A percentile compares a stretch with the other conserved stretches of the same genome.
These are phyloP conservation scores for Lomographa bimaculata DNA, from an alignment of 2,888 invertebrate genomes.

Conservation along the genomic window DNA sequence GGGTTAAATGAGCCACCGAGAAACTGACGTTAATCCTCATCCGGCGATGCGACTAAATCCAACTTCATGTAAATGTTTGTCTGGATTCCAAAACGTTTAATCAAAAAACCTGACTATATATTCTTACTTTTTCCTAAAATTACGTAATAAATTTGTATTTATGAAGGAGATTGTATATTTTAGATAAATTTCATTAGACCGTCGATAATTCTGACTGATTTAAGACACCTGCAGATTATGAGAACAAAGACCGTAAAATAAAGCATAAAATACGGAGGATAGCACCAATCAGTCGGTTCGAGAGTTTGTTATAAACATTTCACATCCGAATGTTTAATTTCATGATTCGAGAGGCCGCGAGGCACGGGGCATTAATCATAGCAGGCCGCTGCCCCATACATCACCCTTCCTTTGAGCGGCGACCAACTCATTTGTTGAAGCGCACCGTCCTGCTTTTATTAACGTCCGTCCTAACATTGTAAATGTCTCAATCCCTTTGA, in stretches of 20 bases:
- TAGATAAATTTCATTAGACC: conserved; percentile 45
- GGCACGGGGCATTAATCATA: conserved; percentile 68
- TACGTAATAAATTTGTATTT: too few species aligned
- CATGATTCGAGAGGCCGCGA: conserved; percentile 42
- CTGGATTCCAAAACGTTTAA: too few species aligned
- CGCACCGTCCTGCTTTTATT: conserved; percentile 58
- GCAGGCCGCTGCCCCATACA: conserved; percentile 55
- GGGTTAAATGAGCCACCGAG: conserved; percentile 81
- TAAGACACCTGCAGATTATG: conserved; percentile 4
- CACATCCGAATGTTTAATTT: conserved; percentile 54
- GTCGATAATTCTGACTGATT: conserved; percentile 28
- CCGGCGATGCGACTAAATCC: conserved; percentile 64
- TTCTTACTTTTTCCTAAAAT: too few species aligned
- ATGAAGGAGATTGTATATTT: too few species aligned
- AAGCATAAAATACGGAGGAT: conserved; percentile 1
- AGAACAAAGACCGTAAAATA: conserved; percentile 3
- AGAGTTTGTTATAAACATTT: conserved; percentile 38
- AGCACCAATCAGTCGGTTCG: conserved; percentile 9
- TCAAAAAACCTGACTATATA: too few species aligned
- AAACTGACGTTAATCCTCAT: conserved; percentile 77
- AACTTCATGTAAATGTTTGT: too few species aligned
- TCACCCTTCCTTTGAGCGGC: conserved; percentile 64
- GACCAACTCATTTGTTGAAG: conserved; percentile 69
- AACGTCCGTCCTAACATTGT: conserved; percentile 64
- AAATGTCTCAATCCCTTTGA: conserved; percentile 74